Percentiles rank a stretch among this genome's conserved stretches.
These are phyloP conservation scores for Empidonax traillii DNA, from an alignment of 2,113 vertebrate species.

Conservation along the genomic window DNA sequence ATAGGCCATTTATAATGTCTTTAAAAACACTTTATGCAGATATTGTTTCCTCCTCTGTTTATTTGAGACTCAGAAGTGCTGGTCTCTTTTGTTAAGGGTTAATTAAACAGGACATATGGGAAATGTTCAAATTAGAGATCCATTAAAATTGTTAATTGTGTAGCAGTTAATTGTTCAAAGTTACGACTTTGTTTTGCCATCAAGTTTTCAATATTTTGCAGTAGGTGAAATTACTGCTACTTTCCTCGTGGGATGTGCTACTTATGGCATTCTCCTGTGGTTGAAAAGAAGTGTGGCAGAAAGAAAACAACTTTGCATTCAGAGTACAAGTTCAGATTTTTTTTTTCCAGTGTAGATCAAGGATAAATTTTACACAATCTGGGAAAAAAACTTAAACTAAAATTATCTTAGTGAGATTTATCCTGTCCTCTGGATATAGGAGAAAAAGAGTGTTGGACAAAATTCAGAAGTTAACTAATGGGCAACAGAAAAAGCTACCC, in stretches of 20 bases:
- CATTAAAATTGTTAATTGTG: constrained; percentile 20
- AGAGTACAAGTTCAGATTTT: neutral
- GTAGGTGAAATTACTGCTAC: neutral
- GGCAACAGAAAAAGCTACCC: neutral
- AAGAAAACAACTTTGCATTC: neutral
- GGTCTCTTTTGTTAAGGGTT: constrained; percentile 5
- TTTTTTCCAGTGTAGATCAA: neutral
- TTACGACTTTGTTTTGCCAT: neutral
- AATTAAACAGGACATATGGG: constrained; percentile 17
- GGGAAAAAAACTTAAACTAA: neutral
- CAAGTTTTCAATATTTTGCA: neutral
- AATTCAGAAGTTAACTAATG: neutral
- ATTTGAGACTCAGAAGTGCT: neutral
- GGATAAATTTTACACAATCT: neutral
- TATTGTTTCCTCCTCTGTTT: neutral
- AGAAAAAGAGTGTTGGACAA: neutral
- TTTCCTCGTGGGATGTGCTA: neutral
- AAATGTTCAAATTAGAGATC: constrained; percentile 17
- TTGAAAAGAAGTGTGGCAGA: neutral
- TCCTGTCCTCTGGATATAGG: neutral
- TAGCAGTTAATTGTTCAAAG: neutral
- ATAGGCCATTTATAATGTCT: neutral
- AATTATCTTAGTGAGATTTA: neutral
- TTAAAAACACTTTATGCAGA: neutral
- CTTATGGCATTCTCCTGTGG: neutral